Evolutionary conservation across 2,888 invertebrate genomes (phyloP), one percentile per base, ranked within the genome.

Genomic region (Allygus modestus): DNA sequence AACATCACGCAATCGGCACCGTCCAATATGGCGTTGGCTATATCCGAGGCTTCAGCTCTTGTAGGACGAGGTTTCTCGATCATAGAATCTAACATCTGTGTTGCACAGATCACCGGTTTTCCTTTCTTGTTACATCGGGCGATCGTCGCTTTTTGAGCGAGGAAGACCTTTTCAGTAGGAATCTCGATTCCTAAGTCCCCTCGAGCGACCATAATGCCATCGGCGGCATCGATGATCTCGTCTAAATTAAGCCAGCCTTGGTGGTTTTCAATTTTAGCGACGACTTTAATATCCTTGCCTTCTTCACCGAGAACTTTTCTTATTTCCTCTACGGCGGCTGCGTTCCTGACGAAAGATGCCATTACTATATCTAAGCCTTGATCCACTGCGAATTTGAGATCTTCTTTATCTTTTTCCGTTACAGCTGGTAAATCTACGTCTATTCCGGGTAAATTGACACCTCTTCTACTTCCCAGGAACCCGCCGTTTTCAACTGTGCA

Each of bases 1-100:
- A 99, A 91, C 99, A 99, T 99, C 71, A 99, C 98, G 90, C 99
- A 99, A 91, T 99, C 99, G 9, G 98, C 98, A 9, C 99, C 99
- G 91, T 99, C 99, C 69, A 99, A 92, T 88, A 99, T 96, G 1
- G 99, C 99, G 91, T 99, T 99, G 85, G 99, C 99, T 0, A 99
- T 99, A 91, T 99, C 99, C 0, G 98, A 97, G 51, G 96, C 96
- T 92, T 99, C 99, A 0, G 99, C 99, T 89, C 99, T 94, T 0
- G 99, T 99, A 0, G 99, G 96, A 0, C 99, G 94, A 0, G 99
- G 99, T 90, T 99, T 99, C 92, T 96, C 97, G n/a, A 98, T 95
- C 99, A 99, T 99, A 0, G 98, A 98, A 89, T 99, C 99, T 88
- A 99, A 91, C 99, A 99, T 99, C 91, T 98, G 96, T 0, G 99